Evolutionary conservation across 2,888 invertebrate genomes (phyloP).

Genomic region (Brachyopa scutellaris): DNA sequence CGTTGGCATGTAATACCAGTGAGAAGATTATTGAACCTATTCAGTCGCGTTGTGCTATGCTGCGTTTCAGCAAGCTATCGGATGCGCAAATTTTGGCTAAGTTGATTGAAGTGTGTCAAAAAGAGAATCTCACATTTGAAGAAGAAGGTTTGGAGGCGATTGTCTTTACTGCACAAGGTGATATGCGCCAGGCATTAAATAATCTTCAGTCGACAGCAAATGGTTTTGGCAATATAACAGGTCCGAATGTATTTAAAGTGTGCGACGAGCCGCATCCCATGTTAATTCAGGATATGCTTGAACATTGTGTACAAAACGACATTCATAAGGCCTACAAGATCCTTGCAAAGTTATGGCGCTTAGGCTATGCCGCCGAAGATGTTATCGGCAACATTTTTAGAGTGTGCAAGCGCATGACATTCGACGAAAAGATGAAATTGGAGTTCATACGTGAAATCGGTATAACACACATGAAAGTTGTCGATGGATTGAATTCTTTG

Average conservation of each 20-base stretch:
- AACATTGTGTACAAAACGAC: conserved; percentile 90
- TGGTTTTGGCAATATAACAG: conserved; percentile 94
- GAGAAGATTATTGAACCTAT: conserved; percentile 99
- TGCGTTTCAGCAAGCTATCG: conserved; percentile 93
- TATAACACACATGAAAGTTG: conserved; percentile 93
- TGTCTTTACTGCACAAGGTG: conserved; percentile 99
- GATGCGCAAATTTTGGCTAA: conserved; percentile 96
- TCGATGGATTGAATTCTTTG: conserved; percentile 93
- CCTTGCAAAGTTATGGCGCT: conserved; percentile 93
- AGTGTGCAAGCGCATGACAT: conserved; percentile 93
- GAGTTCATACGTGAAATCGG: conserved; percentile 96
- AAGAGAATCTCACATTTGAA: conserved; percentile 89
- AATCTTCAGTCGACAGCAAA: conserved; percentile 97
- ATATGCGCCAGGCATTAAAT: conserved; percentile 98
- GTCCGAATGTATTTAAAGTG: conserved; percentile 98
- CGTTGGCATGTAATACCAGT: conserved; percentile 98
- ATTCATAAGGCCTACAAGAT: conserved; percentile 94
- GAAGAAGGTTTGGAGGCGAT: conserved; percentile 97
- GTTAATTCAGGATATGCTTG: conserved; percentile 94
- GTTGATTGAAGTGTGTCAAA: conserved; percentile 88
- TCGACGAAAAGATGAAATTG: conserved; percentile 91
- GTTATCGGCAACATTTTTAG: conserved; percentile 97
- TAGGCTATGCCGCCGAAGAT: conserved; percentile 98
- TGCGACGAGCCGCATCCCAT: conserved; percentile 99
- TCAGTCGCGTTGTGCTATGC: conserved; percentile 98